These are phyloP conservation scores for Leucophenga maculata DNA, from an alignment of 2,888 invertebrate species.

Conservation along the genomic window DNA sequence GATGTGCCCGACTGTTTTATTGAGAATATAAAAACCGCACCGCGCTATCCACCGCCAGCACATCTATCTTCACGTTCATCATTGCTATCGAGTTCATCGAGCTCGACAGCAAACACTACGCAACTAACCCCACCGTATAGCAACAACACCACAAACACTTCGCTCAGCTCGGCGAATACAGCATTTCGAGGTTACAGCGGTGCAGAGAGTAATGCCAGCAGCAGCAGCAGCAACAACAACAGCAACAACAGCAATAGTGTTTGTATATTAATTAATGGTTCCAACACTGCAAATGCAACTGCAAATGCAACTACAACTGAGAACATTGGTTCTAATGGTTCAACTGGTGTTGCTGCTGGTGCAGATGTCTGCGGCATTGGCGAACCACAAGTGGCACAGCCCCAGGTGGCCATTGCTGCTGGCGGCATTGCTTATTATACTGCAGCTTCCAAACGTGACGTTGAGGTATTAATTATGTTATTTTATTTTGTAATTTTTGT, in stretches of 20 bases:
- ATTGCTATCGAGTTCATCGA: constrained; percentile 63
- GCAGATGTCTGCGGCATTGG: no score
- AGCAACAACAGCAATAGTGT: constrained; percentile 29
- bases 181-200: no score
- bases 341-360: no score
- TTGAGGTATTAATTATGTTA: constrained; percentile 59
- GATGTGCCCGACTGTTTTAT: constrained; percentile 92
- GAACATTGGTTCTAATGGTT: no score
- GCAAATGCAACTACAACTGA: no score
- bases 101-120: constrained; percentile 56
- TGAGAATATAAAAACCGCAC: constrained; percentile 84
- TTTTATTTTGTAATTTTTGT: neutral
- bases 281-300: no score
- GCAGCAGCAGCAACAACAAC: constrained; percentile 21
- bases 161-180: no score
- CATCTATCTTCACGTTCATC: constrained; percentile 69
- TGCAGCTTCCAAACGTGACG: constrained; percentile 52
- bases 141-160: constrained; percentile 27
- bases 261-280: no score
- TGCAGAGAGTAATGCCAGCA: constrained; percentile 24
- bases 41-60: constrained; percentile 78
- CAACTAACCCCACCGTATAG: constrained; percentile 52
- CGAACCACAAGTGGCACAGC: no score
- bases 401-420: constrained; percentile 18
- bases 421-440: constrained; percentile 6